Evolutionary conservation across 2,113 vertebrate genomes (phyloP), one percentile per base, ranked within the genome.

Genomic region (Theristicus caerulescens): DNA sequence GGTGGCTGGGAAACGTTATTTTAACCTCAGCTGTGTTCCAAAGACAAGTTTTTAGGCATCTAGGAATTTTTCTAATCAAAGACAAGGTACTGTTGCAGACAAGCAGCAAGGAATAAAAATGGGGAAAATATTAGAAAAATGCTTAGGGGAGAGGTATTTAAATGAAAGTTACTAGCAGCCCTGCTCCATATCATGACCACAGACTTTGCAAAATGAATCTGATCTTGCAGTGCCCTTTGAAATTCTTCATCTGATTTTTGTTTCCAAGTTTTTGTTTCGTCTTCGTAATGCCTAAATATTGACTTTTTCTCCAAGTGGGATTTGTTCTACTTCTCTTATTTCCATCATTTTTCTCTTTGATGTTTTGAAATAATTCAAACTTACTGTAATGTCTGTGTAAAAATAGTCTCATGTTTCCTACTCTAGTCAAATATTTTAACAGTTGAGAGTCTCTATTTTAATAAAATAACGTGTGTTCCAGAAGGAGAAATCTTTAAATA

Each of bases 321-420:
- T 92, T 92, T 95, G 29, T 92, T 93, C 47, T 78, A 2, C 65
- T 80, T 38, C 49, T 94, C 51, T 32, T 72, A 61, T 83, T 93
- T 76, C 69, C 57, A 34, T 81, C 18, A 13, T 81, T 90, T 94
- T 83, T 90, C 64, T 74, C 79, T 92, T 82, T 86, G 95, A 86
- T 90, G 65, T 93, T 83, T 52, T 52, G 72, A 61, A 94, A 74
- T 64, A 29, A 84, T 64, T 93, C n/a, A 78, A 14, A 71, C 64
- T 91, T 88, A 42, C 36, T 93, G 81, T 83, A 66, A 69, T 46
- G 22, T 74, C 79, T 93, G 26, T 74, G 24, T 81, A 84, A 93
- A 95, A 94, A 66, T 44, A 86, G 59, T 29, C 55, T 67, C 11
- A 7, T 5, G 6, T 87, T 94, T 34, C 24, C 57, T 64, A 10